Conservation (phyloP, 1,140 invertebrate genomes). For the Drosophila setifemur region DNA sequence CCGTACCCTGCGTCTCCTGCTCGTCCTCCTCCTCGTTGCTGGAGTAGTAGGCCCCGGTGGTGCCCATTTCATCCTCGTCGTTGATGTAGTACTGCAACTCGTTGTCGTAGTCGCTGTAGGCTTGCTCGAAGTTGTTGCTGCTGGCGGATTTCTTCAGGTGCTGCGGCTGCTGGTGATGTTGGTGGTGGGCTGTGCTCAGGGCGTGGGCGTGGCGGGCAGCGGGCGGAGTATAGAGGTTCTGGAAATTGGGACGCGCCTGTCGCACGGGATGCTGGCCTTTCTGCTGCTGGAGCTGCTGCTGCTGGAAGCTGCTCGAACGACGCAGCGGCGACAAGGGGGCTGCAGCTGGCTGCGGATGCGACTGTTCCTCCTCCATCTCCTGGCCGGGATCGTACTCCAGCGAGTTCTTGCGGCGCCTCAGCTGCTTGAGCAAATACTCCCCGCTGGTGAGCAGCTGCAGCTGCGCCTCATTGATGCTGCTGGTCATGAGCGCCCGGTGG, state of each 20-base stretch:
- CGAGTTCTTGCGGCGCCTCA: slow-evolving; percentile 83
- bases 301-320: slow-evolving; percentile 78
- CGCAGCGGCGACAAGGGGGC: slow-evolving; percentile 66
- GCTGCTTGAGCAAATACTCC: slow-evolving; percentile 75
- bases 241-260: slow-evolving; percentile 74
- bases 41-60: slow-evolving; percentile 70
- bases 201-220: slow-evolving; percentile 67
- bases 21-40: slow-evolving; percentile 65
- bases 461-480: slow-evolving; percentile 79
- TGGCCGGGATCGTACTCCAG: slow-evolving; percentile 73
- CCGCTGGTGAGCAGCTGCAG: slow-evolving; percentile 75
- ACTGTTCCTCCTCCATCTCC: slow-evolving; percentile 37
- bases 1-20: slow-evolving; percentile 14
- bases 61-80: slow-evolving; percentile 75
- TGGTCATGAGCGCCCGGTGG: slow-evolving; percentile 75
- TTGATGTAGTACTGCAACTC: slow-evolving; percentile 82
- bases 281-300: slow-evolving; percentile 58
- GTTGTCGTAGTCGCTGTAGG: slow-evolving; percentile 79
- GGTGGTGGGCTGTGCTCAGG: slow-evolving; percentile 23
- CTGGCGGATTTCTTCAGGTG: slow-evolving; percentile 78
- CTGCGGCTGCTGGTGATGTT: slow-evolving; percentile 16
- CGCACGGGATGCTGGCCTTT: slow-evolving; percentile 48
- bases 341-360: slow-evolving; percentile 16
- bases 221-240: slow-evolving; percentile 76
- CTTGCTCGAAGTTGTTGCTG: slow-evolving; percentile 79